phyloP scores from a whole-genome alignment of 1,140 invertebrate genomes.

The Akabosia matsudoensis region DNA sequence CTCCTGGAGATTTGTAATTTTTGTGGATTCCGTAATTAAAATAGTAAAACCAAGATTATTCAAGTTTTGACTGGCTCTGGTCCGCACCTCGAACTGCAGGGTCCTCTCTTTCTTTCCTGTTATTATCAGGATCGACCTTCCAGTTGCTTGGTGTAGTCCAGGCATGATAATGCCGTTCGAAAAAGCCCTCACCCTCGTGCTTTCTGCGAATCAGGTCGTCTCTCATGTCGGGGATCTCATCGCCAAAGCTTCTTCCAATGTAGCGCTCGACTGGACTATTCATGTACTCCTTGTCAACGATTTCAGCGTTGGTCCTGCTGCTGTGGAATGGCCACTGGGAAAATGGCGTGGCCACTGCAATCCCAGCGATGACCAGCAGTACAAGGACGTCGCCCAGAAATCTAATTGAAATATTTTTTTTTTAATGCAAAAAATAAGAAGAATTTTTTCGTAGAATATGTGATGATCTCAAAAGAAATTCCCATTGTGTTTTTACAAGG shows the following conservation, averaged over 20 bases:
- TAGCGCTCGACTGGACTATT: background rate
- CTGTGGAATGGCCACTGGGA: background rate
- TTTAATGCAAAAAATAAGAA: too few species aligned
- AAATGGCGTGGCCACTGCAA: too few species aligned
- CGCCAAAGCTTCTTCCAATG: slow-evolving; percentile 4
- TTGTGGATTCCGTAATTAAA: background rate
- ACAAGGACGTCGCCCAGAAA: too few species aligned
- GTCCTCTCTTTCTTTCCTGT: background rate
- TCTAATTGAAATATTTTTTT: too few species aligned
- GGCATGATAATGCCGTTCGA: background rate
- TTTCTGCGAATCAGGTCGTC: slow-evolving; percentile 27
- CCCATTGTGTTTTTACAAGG: too few species aligned
- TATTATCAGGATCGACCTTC: slow-evolving; percentile 4
- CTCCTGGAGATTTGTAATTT: too few species aligned
- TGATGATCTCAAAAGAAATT: too few species aligned
- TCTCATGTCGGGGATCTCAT: slow-evolving; percentile 24
- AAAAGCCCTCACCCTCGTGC: background rate
- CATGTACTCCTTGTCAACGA: slow-evolving; percentile 3
- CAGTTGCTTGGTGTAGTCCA: slow-evolving; percentile 21
- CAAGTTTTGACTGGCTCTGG: background rate
- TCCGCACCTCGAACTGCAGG: background rate
- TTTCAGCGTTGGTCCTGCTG: background rate
- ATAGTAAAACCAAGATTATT: background rate
- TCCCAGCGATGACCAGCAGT: too few species aligned
- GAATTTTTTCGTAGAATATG: too few species aligned